Evolutionary conservation across 2,113 vertebrate species (phyloP).

Genomic region (Noturus placidus): DNA sequence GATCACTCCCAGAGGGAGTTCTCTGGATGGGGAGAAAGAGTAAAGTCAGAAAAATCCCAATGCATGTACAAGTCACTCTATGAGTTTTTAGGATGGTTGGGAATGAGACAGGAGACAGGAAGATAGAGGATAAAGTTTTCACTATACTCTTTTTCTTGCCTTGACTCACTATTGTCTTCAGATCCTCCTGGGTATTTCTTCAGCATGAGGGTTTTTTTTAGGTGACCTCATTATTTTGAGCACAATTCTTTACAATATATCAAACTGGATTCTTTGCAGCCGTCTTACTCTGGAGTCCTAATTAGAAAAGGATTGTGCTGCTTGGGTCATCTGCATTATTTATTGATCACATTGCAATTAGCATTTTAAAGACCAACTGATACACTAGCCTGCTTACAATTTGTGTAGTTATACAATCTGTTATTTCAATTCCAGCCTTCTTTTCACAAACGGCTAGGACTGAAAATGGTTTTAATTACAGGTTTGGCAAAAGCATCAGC

Average conservation of each 20-base stretch:
- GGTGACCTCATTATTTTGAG: conserved; percentile 42
- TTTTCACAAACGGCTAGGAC: conserved; percentile 10
- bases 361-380: conserved; percentile 17
- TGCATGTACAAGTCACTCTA: conserved; percentile 11
- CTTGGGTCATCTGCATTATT: conserved; percentile 42
- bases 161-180: conserved; percentile 20
- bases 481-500: not conserved
- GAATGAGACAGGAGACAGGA: not conserved
- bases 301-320: conserved; percentile 45
- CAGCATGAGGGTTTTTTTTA: conserved; percentile 18
- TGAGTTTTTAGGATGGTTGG: not conserved
- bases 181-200: conserved; percentile 7
- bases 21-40: conserved; percentile 14
- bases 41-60: not conserved
- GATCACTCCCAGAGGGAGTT: conserved; percentile 40
- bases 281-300: conserved; percentile 33
- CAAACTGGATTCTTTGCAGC: conserved; percentile 22
- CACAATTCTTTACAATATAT: conserved; percentile 30
- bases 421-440: conserved; percentile 2
- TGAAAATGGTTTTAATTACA: conserved; percentile 18
- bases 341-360: conserved; percentile 37
- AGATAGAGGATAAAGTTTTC: conserved; percentile 20
- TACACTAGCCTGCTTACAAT: conserved; percentile 11
- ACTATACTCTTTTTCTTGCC: conserved; percentile 9
- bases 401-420: conserved; percentile 5